Conservation (phyloP, 2,888 invertebrate species). For the Campopleginae sp. region DNA sequence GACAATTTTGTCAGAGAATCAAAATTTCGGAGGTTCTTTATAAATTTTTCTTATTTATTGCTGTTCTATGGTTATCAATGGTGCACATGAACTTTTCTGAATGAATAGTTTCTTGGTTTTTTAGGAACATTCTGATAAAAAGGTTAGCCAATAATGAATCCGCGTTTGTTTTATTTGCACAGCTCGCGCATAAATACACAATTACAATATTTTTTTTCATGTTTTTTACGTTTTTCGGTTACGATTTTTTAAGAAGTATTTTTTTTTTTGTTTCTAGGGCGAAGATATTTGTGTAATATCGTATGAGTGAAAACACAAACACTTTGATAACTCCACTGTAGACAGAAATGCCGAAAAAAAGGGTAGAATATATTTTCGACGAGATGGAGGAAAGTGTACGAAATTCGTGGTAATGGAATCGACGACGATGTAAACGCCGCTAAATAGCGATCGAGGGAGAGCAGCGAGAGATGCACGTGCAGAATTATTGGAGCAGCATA, state of each 20-base stretch:
- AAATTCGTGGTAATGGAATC: conserved; percentile 24
- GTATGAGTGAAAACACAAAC: neutral
- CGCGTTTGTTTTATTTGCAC: neutral
- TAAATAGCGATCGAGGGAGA: conserved; percentile 54
- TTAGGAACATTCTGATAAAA: neutral
- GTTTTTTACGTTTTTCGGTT: too few species aligned
- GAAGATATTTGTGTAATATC: neutral
- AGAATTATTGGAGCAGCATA: conserved; percentile 33
- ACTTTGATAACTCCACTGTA: neutral
- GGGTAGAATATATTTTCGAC: neutral
- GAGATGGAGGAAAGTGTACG: conserved; percentile 15
- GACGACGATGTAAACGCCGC: conserved; percentile 55
- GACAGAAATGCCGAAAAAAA: neutral
- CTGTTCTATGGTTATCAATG: neutral
- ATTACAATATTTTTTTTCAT: too few species aligned
- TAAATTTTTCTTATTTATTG: too few species aligned
- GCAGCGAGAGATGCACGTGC: conserved; percentile 47
- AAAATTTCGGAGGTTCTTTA: too few species aligned
- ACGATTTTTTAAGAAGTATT: too few species aligned
- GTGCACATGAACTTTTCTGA: neutral
- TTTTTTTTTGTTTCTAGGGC: neutral
- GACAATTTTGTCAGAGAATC: too few species aligned
- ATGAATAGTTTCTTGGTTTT: neutral
- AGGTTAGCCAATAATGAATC: neutral
- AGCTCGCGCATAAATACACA: neutral